Conservation (phyloP, 2,888 invertebrate genomes). For the Caenorhabditis macrosperma region DNA sequence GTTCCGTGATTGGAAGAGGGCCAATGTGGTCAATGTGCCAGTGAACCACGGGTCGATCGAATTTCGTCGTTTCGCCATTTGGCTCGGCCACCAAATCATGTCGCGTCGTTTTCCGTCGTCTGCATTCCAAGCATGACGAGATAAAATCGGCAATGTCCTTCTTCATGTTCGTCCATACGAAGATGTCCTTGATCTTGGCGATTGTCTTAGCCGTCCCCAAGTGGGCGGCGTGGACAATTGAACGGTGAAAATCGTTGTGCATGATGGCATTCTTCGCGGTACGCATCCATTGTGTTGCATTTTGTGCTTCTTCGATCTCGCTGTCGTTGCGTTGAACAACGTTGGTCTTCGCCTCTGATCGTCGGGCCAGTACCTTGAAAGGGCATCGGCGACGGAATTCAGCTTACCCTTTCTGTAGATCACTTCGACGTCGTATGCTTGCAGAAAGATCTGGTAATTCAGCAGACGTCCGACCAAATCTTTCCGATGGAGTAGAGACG, state of each 20-base stretch:
- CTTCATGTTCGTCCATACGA: conserved; percentile 39
- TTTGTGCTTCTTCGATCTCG: too few relatives aligned
- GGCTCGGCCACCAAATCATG: conserved; percentile 33
- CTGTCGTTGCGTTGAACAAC: too few relatives aligned
- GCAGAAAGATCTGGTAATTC: conserved; percentile 43
- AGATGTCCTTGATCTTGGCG: conserved; percentile 2
- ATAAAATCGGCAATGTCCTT: conserved; percentile 22
- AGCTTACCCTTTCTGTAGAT: too few relatives aligned
- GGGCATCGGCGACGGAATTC: too few relatives aligned
- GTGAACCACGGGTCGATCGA: conserved; percentile 19
- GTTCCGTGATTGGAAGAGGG: conserved; percentile 39
- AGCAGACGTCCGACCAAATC: conserved; percentile 48
- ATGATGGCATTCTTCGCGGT: too few relatives aligned
- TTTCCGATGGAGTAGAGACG: conserved; percentile 21
- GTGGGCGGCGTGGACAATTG: conserved; percentile 24
- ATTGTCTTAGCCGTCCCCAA: conserved; percentile 34
- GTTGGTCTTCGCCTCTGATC: too few relatives aligned
- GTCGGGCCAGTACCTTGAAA: too few relatives aligned
- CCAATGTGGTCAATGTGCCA: conserved; percentile 43
- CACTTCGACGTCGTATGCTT: too few relatives aligned
- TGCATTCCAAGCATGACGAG: conserved; percentile 22
- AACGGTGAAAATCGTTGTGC: too few relatives aligned
- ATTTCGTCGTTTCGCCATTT: not conserved
- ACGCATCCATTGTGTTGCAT: too few relatives aligned
- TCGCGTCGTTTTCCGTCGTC: conserved; percentile 18